These are phyloP conservation scores for Dynastes grantii DNA, from an alignment of 2,888 invertebrate species.

Conservation along the genomic window DNA sequence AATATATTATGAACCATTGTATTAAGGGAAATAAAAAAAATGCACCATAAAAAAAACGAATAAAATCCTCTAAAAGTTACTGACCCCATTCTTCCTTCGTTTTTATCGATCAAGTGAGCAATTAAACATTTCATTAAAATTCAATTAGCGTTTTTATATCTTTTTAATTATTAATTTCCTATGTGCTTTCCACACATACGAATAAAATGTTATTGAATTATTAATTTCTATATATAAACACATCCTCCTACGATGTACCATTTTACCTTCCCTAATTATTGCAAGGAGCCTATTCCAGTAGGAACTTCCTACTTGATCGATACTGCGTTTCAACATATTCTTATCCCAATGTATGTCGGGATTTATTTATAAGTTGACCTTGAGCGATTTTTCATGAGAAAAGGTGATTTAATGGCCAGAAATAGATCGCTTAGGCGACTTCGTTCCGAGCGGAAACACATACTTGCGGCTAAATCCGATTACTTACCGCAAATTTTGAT, in stretches of 20 bases:
- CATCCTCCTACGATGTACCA: too few relatives aligned
- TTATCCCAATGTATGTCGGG: not conserved
- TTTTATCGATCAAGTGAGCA: not conserved
- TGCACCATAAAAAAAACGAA: too few relatives aligned
- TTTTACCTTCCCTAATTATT: too few relatives aligned
- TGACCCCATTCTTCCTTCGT: not conserved
- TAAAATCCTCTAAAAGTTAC: not conserved
- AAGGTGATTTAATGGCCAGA: slow-evolving; percentile 32
- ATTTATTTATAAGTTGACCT: slow-evolving; percentile 36
- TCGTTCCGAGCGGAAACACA: too few relatives aligned
- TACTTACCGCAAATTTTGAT: not conserved
- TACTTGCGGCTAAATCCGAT: too few relatives aligned
- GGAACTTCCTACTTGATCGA: too few relatives aligned
- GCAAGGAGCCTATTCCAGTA: too few relatives aligned
- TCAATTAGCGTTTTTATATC: slow-evolving; percentile 2
- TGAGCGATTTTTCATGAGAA: slow-evolving; percentile 27
- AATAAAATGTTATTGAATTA: not conserved
- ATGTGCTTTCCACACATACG: not conserved
- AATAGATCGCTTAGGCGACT: slow-evolving; percentile 1
- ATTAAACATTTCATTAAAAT: slow-evolving; percentile 17
- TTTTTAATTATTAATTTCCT: not conserved
- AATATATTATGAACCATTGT: too few relatives aligned
- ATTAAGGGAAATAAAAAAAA: too few relatives aligned
- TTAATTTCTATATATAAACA: too few relatives aligned
- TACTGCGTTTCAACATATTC: too few relatives aligned